phyloP scores from a whole-genome alignment of 2,888 invertebrate genomes.

The Euplexia lucipara region DNA sequence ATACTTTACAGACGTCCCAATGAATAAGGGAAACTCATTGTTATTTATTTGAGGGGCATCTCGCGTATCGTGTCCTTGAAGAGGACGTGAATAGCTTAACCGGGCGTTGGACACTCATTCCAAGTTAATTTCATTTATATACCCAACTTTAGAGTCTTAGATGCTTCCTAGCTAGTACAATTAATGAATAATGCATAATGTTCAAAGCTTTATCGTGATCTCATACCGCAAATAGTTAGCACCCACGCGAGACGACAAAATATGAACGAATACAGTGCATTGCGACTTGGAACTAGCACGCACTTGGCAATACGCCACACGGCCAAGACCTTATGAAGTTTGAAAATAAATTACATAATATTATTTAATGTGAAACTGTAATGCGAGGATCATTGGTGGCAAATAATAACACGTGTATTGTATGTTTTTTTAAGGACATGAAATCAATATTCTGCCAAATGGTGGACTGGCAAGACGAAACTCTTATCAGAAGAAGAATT shows the following conservation, averaged over 20 bases:
- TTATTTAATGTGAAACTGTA: background rate
- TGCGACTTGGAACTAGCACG: constrained; percentile 30
- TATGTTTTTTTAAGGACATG: background rate
- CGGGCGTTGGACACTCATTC: too few relatives aligned
- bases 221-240: constrained; percentile 8
- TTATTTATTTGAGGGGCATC: too few relatives aligned
- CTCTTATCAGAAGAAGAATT: too few relatives aligned
- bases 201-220: constrained; percentile 16
- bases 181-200: constrained; percentile 1
- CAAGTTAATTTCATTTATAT: too few relatives aligned
- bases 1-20: constrained; percentile 7
- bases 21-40: background rate
- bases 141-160: constrained; percentile 2
- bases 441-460: too few relatives aligned
- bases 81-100: too few relatives aligned
- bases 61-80: too few relatives aligned
- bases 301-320: constrained; percentile 57
- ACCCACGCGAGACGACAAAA: constrained; percentile 21
- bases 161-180: background rate
- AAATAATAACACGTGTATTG: constrained; percentile 4
- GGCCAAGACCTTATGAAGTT: constrained; percentile 48
- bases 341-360: constrained; percentile 24
- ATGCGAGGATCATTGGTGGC: background rate
- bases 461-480: too few relatives aligned
- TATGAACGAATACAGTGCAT: constrained; percentile 24